Evolutionary conservation across 2,113 vertebrate genomes (phyloP).

Genomic region (Malurus cyaneus): DNA sequence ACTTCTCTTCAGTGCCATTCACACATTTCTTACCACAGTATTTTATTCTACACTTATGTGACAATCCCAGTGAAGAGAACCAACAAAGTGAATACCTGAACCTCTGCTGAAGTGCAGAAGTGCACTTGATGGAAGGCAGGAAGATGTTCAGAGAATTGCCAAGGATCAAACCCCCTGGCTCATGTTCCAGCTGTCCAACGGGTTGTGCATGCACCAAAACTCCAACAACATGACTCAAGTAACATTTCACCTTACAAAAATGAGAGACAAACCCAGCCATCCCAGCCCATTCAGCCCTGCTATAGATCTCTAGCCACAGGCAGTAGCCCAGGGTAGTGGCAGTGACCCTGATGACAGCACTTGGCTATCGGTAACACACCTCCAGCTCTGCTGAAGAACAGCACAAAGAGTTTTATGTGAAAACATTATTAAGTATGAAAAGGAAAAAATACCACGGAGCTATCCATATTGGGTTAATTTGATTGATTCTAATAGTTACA

Average conservation of each 20-base stretch:
- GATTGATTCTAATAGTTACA: neutral
- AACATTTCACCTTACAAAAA: neutral
- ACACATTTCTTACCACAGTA: neutral
- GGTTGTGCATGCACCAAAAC: fast-evolving
- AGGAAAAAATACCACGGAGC: neutral
- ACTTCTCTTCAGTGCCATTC: neutral
- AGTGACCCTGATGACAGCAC: neutral
- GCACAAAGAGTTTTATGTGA: neutral
- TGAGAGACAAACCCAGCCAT: neutral
- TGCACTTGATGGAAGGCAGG: neutral
- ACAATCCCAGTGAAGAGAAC: neutral
- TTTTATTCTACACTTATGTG: neutral
- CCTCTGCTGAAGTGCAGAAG: neutral
- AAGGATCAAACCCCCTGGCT: neutral
- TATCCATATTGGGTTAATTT: neutral
- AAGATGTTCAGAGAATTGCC: neutral
- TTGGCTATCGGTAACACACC: too few species aligned
- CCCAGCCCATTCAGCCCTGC: neutral
- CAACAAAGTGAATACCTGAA: fast-evolving
- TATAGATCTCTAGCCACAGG: neutral
- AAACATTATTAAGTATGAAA: neutral
- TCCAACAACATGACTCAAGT: neutral
- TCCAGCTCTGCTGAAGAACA: neutral
- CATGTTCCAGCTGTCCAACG: neutral
- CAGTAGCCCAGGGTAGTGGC: neutral